phyloP scores from a whole-genome alignment of 2,888 invertebrate species.

The Luperina testacea region DNA sequence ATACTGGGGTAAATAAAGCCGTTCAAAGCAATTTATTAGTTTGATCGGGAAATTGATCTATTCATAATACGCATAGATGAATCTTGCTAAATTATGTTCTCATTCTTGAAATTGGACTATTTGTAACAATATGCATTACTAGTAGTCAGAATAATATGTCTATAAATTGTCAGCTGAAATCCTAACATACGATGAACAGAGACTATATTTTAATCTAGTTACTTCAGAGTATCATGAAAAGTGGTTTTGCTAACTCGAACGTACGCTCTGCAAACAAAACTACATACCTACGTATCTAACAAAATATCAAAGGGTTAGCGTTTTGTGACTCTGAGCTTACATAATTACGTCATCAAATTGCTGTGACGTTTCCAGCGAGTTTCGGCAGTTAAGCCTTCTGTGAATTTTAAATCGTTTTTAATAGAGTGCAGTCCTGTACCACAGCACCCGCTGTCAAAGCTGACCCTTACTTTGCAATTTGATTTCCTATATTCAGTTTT shows the following conservation, averaged over 20 bases:
- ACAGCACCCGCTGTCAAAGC: conserved; percentile 78
- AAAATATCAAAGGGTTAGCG: conserved; percentile 79
- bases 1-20: conserved; percentile 69
- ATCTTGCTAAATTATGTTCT: background rate
- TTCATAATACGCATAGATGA: background rate
- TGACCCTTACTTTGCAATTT: conserved; percentile 77
- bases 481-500: conserved; percentile 73
- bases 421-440: conserved; percentile 74
- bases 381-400: conserved; percentile 84
- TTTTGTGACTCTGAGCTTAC: conserved; percentile 80
- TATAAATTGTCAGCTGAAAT: conserved; percentile 1
- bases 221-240: conserved; percentile 17
- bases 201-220: conserved; percentile 12
- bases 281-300: conserved; percentile 24
- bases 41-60: conserved; percentile 21
- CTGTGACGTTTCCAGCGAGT: conserved; percentile 79
- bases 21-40: conserved; percentile 54
- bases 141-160: background rate
- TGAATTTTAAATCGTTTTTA: conserved; percentile 90
- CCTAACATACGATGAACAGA: background rate
- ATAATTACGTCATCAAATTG: conserved; percentile 86
- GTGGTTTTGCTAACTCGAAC: conserved; percentile 18
- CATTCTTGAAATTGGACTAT: background rate
- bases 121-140: background rate
- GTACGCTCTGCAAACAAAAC: conserved; percentile 9